Conservation (phyloP, 2,797 vertebrate genomes). For the Eidolon dupreanum region DNA sequence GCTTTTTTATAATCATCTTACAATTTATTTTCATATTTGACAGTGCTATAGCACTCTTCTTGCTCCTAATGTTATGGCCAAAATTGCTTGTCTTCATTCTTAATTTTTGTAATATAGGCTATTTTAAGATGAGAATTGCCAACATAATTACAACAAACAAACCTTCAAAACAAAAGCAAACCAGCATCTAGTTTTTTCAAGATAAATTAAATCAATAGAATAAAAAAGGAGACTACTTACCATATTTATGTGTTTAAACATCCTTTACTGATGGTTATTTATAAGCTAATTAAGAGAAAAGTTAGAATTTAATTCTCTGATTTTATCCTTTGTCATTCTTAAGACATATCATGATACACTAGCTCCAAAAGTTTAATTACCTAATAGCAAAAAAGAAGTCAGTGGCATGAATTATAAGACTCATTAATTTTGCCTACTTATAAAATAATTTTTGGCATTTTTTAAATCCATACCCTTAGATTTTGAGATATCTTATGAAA, state of each 20-base stretch:
- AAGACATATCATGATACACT: not conserved
- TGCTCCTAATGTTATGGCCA: not conserved
- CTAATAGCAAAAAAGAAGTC: not conserved
- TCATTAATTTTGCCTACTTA: not conserved
- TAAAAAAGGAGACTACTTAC: not conserved
- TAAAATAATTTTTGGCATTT: conserved; percentile 32
- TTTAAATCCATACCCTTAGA: not conserved
- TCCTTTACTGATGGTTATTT: not conserved
- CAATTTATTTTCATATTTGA: not conserved
- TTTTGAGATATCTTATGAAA: conserved; percentile 33
- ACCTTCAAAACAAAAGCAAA: not conserved
- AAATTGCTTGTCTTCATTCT: not conserved
- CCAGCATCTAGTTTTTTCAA: not conserved
- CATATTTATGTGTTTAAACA: not conserved
- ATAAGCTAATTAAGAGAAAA: not conserved
- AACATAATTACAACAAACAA: not conserved
- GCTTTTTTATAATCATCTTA: not conserved
- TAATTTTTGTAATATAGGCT: not conserved
- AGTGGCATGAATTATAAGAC: not conserved
- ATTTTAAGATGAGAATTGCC: not conserved
- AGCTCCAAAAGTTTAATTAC: not conserved
- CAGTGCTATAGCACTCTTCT: not conserved
- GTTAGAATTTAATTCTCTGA: not conserved
- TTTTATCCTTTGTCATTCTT: not conserved
- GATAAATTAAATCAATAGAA: not conserved